Evolutionary conservation across 2,113 vertebrate species (phyloP), one percentile per base, ranked within the genome.

Genomic region (Oncorhynchus keta): DNA sequence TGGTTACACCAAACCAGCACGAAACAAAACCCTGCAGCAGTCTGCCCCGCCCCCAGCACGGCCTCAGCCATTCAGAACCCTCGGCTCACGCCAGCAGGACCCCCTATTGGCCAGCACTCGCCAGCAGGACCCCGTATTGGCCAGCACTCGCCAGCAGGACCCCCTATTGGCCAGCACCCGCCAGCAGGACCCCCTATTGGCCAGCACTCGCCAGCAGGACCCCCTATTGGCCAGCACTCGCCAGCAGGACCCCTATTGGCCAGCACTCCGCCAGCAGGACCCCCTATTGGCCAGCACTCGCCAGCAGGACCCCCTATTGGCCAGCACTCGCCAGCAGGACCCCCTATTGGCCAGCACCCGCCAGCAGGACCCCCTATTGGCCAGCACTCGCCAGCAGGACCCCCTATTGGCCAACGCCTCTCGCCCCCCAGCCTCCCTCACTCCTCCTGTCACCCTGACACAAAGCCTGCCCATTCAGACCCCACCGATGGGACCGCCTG

Each of bases 1-100:
- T 0, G 97, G 97, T 57, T 99, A 99, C 91, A 97, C 96, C 0
- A 98, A 98, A 83, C 87, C 26, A 0, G 76, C 51, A 1, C 85
- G 89, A 86, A 51, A 51, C 49, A 95, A 88, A 79, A 93, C 68
- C 81, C 84, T 79, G 85, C 95, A 94, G 5, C 84, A 89, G 70
- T n/a, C 91, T 70, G 14, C 91, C 11, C 89, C 89, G 16, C 93
- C 91, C 0, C 89, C 90, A 6, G 94, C 96, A 2, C 95, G 90
- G 11, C 89, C 92, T 22, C 95, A 95, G 61, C 90, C 95, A n/a
- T 79, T 95, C 79, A 93, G 93, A 69, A 77, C 86, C 24, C 75
- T 89, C 48, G 84, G 86, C 7, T 75, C 22, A 2, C 94, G 79
- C 77, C 66, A 68, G 66, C 66, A 68, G 16, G 66, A 88, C 57